Evolutionary conservation across 1,140 invertebrate species (phyloP).

Genomic region (Parasteatoda tepidariorum): DNA sequence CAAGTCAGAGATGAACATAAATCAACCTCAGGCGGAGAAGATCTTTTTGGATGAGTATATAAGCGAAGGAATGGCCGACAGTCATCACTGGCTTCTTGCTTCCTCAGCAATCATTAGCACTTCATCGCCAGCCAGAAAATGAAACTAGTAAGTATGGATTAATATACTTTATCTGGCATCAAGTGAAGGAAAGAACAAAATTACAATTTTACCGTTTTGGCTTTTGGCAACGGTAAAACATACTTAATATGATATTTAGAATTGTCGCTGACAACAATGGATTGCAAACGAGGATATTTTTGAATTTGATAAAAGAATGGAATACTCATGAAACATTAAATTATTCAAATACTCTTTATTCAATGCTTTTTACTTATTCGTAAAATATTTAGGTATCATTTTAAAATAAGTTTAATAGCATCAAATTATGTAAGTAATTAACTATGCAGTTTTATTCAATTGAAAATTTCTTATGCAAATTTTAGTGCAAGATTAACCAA

Average conservation of each 20-base stretch:
- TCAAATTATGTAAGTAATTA: too few species aligned
- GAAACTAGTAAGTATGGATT: constrained; percentile 41
- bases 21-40: constrained; percentile 32
- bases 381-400: too few species aligned
- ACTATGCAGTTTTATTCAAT: too few species aligned
- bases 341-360: too few species aligned
- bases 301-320: neutral
- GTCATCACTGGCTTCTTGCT: neutral
- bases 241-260: too few species aligned
- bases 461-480: too few species aligned
- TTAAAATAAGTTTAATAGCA: too few species aligned
- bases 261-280: too few species aligned
- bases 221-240: neutral
- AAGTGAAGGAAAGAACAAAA: neutral
- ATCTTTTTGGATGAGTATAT: constrained; percentile 19
- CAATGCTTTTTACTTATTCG: too few species aligned
- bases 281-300: neutral
- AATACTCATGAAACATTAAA: too few species aligned
- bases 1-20: constrained; percentile 45
- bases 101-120: neutral
- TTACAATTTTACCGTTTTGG: neutral
- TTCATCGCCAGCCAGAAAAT: constrained; percentile 9
- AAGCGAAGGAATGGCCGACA: constrained; percentile 37
- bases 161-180: neutral
- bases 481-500: too few species aligned